Conservation (phyloP, 2,888 invertebrate genomes). For the Tetramorium bicarinatum region DNA sequence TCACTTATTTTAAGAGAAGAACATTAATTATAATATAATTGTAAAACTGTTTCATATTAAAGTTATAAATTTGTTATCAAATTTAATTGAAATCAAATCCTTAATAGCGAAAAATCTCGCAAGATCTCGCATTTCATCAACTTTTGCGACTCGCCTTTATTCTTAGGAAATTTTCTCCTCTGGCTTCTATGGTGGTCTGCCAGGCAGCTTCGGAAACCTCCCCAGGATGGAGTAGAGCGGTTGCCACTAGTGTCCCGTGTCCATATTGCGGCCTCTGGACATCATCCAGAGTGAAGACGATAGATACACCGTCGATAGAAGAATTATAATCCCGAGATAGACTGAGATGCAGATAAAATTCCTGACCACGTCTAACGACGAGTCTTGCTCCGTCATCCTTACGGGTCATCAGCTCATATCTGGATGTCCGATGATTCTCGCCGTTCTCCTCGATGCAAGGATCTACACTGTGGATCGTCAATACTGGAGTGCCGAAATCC, state of each 20-base stretch:
- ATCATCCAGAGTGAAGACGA: conserved; percentile 94
- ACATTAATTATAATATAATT: not conserved
- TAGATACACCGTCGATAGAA: conserved; percentile 92
- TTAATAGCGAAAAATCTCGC: not conserved
- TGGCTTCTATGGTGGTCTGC: conserved; percentile 91
- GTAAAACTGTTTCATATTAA: conserved; percentile 10
- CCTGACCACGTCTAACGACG: conserved; percentile 94
- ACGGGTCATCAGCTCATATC: conserved; percentile 92
- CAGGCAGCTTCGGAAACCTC: conserved; percentile 90
- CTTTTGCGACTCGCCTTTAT: conserved; percentile 85
- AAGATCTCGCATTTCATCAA: not conserved
- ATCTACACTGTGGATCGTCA: conserved; percentile 92
- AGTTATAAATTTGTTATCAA: not conserved
- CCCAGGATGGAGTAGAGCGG: conserved; percentile 90
- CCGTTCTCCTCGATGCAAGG: conserved; percentile 92
- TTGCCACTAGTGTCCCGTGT: conserved; percentile 92
- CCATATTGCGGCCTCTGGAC: conserved; percentile 93
- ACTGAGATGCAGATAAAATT: conserved; percentile 91
- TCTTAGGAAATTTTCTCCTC: conserved; percentile 89
- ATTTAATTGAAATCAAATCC: not conserved
- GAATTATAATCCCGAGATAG: conserved; percentile 92
- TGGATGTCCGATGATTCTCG: conserved; percentile 91
- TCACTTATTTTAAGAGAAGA: not conserved
- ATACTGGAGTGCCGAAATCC: conserved; percentile 86
- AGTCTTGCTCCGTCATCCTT: conserved; percentile 87